Base-by-base conservation (phyloP, 2,797 vertebrate species). In the Megaceryle alcyon region DNA sequence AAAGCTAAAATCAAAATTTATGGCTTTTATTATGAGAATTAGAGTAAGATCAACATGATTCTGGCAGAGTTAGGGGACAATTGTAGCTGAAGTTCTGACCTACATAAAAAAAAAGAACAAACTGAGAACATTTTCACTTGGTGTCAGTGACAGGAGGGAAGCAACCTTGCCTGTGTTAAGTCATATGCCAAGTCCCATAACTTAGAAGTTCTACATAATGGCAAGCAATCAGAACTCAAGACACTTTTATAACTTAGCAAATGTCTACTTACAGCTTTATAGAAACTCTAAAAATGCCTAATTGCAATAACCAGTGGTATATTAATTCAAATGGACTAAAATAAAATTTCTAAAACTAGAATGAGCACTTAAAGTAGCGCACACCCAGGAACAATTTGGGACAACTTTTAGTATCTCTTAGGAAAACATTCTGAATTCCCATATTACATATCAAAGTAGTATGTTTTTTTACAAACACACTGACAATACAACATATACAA, bases 51-150 rank as follows among this genome's bases (percentile, higher is more conserved):
- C 41, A 72, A 59, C 59, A 59, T 14, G 26, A 59, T 72, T 81
- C 87, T 90, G 76, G 76, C 80, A 86, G 70, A 90, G 83, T 49
- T 75, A 80, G 66, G 83, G 59, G 43, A 81, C 44, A 65, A 28
- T 21, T 79, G 16, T 48, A 59, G 61, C 35, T 83, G 56, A 91
- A 94, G 59, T 88, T 59, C 73, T 92, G 85, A 95, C 59, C 70
- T 76, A 81, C 82, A 69, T 75, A 84, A 88, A 81, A 44, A 53
- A 84, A 73, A 86, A 69, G 82, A 94, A 59, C 69, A 86, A 92
- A 61, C 31, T 43, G 39, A 81, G 82, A 91, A 81, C 41, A 44
- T 91, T 90, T 90, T 78, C 26, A 65, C 23, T 86, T 90, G 53
- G 76, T 94, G 77, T 56, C 77, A 68, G 20, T 3, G 37, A 64